A percentile compares a stretch with the other conserved stretches of the same genome.
Evolutionary conservation across 53 echinoderm and acorn worm genomes (phyloP).

Genomic region (Hippasteria phrygiana): DNA sequence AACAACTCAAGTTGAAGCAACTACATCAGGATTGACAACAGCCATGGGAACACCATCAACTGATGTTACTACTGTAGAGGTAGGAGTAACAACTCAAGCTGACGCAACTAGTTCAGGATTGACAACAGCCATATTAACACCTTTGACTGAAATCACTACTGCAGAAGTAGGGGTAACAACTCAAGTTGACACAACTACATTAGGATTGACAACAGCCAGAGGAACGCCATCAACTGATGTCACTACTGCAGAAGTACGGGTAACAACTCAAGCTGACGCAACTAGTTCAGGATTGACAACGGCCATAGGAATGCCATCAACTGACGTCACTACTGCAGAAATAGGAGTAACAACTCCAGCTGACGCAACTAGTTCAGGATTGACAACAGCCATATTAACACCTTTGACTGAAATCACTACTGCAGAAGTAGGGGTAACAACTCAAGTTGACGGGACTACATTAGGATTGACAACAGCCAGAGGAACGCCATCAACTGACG

Average conservation of each 20-base stretch:
- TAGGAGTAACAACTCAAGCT: not conserved
- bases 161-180: not conserved
- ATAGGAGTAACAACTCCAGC: not conserved
- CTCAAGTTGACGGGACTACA: no score
- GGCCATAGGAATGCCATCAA: not conserved
- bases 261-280: no score
- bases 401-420: not conserved
- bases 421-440: not conserved
- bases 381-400: not conserved
- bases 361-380: not conserved
- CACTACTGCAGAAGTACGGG: not conserved
- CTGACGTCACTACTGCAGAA: not conserved
- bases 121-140: not conserved
- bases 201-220: not conserved
- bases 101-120: not conserved
- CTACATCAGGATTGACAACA: not conserved
- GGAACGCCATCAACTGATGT: not conserved
- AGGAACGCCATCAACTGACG: no score
- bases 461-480: no score
- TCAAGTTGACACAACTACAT: constrained; percentile 8
- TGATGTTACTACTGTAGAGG: not conserved
- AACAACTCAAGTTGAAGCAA: not conserved
- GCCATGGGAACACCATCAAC: not conserved
- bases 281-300: no score
- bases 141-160: not conserved